These are phyloP conservation scores for Macrocentrus cingulum DNA, from an alignment of 1,140 invertebrate species.

Conservation along the genomic window DNA sequence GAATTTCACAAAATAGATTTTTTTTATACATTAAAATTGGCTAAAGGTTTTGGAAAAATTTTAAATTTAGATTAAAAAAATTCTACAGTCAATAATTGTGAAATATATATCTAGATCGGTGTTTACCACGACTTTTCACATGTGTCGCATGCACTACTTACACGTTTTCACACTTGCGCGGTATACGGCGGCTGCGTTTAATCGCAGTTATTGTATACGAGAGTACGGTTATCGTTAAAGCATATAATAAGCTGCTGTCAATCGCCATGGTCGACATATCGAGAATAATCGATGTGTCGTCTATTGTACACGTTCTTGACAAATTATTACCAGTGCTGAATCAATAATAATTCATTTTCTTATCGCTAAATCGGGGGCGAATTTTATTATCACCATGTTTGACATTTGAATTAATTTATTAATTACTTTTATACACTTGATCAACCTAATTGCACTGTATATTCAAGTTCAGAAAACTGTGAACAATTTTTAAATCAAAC, in stretches of 20 bases:
- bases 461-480: background rate
- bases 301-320: constrained; percentile 10
- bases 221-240: constrained; percentile 40
- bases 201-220: constrained; percentile 41
- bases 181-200: no score
- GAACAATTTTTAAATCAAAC: background rate
- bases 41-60: no score
- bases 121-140: no score
- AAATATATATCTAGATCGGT: no score
- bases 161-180: no score
- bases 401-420: background rate
- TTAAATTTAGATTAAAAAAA: no score
- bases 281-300: constrained; percentile 14
- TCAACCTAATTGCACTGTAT: background rate
- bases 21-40: no score
- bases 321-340: constrained; percentile 1
- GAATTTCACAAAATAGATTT: no score
- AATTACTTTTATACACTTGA: background rate
- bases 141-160: no score
- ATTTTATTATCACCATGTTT: background rate
- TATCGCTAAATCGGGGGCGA: background rate
- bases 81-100: no score
- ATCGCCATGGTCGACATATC: constrained; percentile 10
- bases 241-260: constrained; percentile 18
- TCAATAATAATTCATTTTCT: constrained; percentile 11